Percentiles rank a stretch among this genome's conserved stretches.
phyloP scores from a whole-genome alignment of 2,888 invertebrate genomes.

The Heliconius aoede region DNA sequence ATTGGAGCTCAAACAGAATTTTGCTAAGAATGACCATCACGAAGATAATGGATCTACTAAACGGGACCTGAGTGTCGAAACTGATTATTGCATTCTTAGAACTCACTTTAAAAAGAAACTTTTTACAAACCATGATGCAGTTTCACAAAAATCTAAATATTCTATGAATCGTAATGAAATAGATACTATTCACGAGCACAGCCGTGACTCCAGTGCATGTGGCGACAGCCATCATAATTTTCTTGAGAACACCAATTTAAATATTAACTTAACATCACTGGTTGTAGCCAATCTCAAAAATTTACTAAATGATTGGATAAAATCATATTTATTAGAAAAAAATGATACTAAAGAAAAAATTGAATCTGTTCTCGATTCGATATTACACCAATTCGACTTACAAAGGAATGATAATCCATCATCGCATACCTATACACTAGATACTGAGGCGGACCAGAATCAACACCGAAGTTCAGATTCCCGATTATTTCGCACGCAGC shows the following conservation, averaged over 20 bases:
- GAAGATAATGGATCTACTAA: conserved; percentile 58
- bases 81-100: conserved; percentile 67
- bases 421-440: conserved; percentile 63
- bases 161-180: conserved; percentile 58
- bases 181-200: conserved; percentile 56
- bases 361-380: conserved; percentile 61
- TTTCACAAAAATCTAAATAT: conserved; percentile 56
- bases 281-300: conserved; percentile 67
- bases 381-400: conserved; percentile 58
- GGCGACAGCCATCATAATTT: conserved; percentile 59
- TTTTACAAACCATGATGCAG: conserved; percentile 53
- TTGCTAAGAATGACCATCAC: conserved; percentile 55
- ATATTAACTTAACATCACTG: conserved; percentile 58
- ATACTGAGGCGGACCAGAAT: conserved; percentile 57
- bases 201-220: conserved; percentile 58
- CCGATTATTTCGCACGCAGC: background rate
- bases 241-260: conserved; percentile 43
- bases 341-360: conserved; percentile 60
- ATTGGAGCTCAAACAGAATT: conserved; percentile 57
- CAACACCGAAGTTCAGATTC: conserved; percentile 24
- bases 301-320: conserved; percentile 65
- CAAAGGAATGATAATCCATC: conserved; percentile 52
- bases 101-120: conserved; percentile 62
- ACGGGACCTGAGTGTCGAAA: conserved; percentile 72
- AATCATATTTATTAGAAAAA: conserved; percentile 60